Percentiles rank a stretch among this genome's conserved stretches.
These are phyloP conservation scores for Pseudobourletiella spinata DNA, from an alignment of 1,140 invertebrate species.

Conservation along the genomic window DNA sequence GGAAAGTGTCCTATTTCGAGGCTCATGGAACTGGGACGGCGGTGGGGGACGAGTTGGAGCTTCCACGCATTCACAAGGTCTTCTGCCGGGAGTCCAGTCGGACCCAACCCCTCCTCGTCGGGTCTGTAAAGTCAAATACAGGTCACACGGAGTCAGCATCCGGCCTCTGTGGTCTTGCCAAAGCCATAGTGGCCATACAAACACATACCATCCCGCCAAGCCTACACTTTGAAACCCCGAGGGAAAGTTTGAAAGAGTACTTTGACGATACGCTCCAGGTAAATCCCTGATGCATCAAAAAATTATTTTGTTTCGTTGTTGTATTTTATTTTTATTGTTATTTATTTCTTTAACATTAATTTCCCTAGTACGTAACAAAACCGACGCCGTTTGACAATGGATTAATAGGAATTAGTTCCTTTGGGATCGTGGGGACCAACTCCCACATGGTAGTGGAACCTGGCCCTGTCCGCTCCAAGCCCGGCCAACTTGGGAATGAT, in stretches of 20 bases:
- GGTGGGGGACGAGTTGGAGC: conserved; percentile 53
- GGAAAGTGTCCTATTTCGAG: conserved; percentile 77
- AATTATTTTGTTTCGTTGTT: no score
- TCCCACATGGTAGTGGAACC: no score
- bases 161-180: conserved; percentile 69
- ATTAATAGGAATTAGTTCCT: no score
- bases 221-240: conserved; percentile 49
- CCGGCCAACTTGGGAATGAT: no score
- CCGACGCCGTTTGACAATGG: no score
- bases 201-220: conserved; percentile 48
- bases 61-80: conserved; percentile 70
- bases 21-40: conserved; percentile 79
- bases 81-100: conserved; percentile 57
- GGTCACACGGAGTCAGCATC: conserved; percentile 87
- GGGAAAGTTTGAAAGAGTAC: conserved; percentile 56
- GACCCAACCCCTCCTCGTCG: conserved; percentile 61
- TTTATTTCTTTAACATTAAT: no score
- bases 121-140: conserved; percentile 87
- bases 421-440: no score
- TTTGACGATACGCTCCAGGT: conserved; percentile 52
- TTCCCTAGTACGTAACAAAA: no score
- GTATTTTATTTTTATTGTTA: neutral
- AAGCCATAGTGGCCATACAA: conserved; percentile 55
- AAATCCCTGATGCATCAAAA: no score
- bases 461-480: no score